Evolutionary conservation across 2,888 invertebrate genomes (phyloP), one percentile per base, ranked within the genome.

Genomic region (Tethea ocularis): DNA sequence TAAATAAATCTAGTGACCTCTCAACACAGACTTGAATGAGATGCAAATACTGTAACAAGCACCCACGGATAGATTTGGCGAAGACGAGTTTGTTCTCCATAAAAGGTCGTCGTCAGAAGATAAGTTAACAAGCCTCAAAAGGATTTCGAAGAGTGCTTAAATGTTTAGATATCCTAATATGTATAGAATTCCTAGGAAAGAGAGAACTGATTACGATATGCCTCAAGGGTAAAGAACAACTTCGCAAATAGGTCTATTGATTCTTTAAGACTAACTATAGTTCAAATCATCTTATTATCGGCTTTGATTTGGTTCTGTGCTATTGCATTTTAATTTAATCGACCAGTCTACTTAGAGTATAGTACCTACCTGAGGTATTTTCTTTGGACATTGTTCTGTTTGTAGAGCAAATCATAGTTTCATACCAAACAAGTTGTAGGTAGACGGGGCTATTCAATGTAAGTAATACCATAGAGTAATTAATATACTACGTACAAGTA

Each of bases 101-200:
- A 54, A 33, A 54, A 15, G 54, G 54, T 22, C 36, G n/a, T 20
- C 33, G 20, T 33, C 15, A 33, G 36, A 22, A 54, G 54, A 33
- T 54, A 29, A 52, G 53, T 15, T 17, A 36, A 54, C 54, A 13
- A n/a, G 58, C 71, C 65, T 52, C 63, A 67, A 70, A 75, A 67
- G 74, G 74, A 38, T 64, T 59, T 66, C 66, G 64, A 72, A 22
- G 54, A 15, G 54, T 54, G 33, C 22, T 33, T 54, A 33, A 33
- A 67, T 70, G 64, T 74, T 68, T 67, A 67, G 74, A 68, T 72
- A 71, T 61, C 68, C 74, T 64, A 71, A 67, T 71, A 67, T 57
- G 69, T 58, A 58, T 38, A 33, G 22, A 36, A 54, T 54, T 54
- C 54, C 33, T 24, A 22, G 33, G 54, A 54, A 60, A 61, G 67